Base-by-base conservation (phyloP, 2,797 vertebrate genomes). In the Xerus rutilus region DNA sequence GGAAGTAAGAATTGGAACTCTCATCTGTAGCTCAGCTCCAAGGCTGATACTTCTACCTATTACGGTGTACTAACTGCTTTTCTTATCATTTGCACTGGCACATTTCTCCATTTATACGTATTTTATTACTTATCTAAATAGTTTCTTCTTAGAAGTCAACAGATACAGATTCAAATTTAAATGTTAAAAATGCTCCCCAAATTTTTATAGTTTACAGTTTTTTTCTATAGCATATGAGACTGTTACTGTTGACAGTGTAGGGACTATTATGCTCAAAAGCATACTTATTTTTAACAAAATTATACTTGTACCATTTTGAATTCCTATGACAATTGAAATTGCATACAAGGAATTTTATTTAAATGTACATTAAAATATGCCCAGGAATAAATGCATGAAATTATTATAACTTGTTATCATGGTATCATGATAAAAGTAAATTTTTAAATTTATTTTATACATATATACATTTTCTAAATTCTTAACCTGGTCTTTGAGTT, bases 341-440 rank as follows among this genome's bases (percentile, higher is more conserved):
- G 23, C 25, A 59, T 59, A 79, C 0, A 76, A 21, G 45, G n/a
- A 69, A n/a, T n/a, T 45, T 65, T 82, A 35, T 62, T 94, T 82
- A 88, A 95, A 77, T 84, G 65, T 59, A 2, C 14, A 67, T 91
- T 76, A 91, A 87, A 83, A 77, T 94, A 91, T 67, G 35, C 5
- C 1, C 4, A 81, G 1, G 14, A 54, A 84, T 28, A 95, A 86
- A 72, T 45, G 6, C 8, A 62, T 67, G 9, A 69, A 96, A 82
- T 83, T 57, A 0, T 64, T 59, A 52, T 49, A 79, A 67, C 9
- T 85, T 8, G 6, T 21, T 91, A 82, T 45, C 5, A 70, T 78
- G 57, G 14, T 49, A 49, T 49, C 49, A 49, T 49, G 49, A 49
- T 49, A 49, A 49, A 49, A 49, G 14, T 49, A 49, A 25, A 73